phyloP scores from a whole-genome alignment of 2,888 invertebrate genomes.

The Ectobius pallidus region DNA sequence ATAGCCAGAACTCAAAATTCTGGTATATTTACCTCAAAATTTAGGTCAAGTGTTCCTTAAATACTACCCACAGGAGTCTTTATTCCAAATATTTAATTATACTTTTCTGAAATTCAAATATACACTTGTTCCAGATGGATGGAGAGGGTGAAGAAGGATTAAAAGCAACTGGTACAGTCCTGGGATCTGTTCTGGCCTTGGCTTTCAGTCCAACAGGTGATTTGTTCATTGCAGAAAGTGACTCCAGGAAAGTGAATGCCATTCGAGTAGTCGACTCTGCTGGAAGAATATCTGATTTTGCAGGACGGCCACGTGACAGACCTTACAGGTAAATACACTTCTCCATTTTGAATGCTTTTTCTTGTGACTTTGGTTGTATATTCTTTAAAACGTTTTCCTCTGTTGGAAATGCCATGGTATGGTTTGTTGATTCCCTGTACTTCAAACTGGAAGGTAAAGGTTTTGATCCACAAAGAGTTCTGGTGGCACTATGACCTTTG shows the following conservation, averaged over 20 bases:
- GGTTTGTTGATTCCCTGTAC: too few relatives aligned
- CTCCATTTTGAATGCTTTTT: background rate
- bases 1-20: too few relatives aligned
- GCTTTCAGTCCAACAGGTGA: constrained; percentile 92
- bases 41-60: too few relatives aligned
- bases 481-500: too few relatives aligned
- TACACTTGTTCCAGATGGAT: constrained; percentile 21
- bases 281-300: constrained; percentile 89
- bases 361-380: background rate
- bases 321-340: constrained; percentile 32
- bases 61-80: too few relatives aligned
- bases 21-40: too few relatives aligned
- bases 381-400: background rate
- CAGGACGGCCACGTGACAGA: constrained; percentile 76
- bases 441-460: too few relatives aligned
- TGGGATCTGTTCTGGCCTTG: constrained; percentile 87
- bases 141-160: constrained; percentile 48
- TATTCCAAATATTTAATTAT: too few relatives aligned
- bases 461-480: too few relatives aligned
- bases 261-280: constrained; percentile 87
- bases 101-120: too few relatives aligned
- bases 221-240: constrained; percentile 91
- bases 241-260: constrained; percentile 82
- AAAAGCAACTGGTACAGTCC: constrained; percentile 61
- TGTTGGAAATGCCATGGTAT: too few relatives aligned